Evolutionary conservation across 2,888 invertebrate species (phyloP).

Genomic region (Dorcus parallelipipedus): DNA sequence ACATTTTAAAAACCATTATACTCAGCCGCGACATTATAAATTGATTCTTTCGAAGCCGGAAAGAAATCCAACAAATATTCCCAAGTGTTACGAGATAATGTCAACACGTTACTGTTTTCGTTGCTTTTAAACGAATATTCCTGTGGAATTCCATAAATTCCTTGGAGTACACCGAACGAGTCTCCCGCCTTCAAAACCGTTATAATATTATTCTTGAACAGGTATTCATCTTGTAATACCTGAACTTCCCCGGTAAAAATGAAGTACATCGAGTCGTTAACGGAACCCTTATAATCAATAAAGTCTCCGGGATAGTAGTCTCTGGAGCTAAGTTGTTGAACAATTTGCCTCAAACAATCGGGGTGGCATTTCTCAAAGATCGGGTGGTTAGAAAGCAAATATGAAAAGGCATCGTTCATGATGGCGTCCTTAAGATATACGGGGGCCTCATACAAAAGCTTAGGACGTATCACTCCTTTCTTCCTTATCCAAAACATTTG

Average conservation of each 20-base stretch:
- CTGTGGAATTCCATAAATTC: constrained; percentile 10
- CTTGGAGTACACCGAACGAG: constrained; percentile 21
- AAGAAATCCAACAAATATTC: constrained; percentile 22
- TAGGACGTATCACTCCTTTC: constrained; percentile 5
- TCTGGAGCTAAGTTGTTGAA: constrained; percentile 2
- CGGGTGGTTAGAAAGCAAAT: constrained; percentile 13
- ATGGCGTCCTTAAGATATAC: constrained; percentile 21
- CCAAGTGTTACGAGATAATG: constrained; percentile 16
- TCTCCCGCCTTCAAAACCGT: constrained; percentile 15
- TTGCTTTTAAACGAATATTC: constrained; percentile 16
- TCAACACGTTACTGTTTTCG: constrained; percentile 4
- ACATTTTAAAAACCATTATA: not conserved
- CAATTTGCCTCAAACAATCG: constrained; percentile 21
- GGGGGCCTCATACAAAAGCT: constrained; percentile 14
- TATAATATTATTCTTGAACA: constrained; percentile 12
- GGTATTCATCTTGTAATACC: constrained; percentile 17
- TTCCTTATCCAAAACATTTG: constrained; percentile 11
- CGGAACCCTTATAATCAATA: constrained; percentile 17
- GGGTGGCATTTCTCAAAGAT: constrained; percentile 18
- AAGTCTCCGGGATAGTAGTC: constrained; percentile 17
- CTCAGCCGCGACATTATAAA: not conserved
- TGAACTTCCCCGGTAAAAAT: constrained; percentile 21
- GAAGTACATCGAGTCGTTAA: constrained; percentile 22
- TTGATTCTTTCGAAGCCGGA: constrained; percentile 18
- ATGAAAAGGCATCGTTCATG: constrained; percentile 16